Conservation (phyloP, 2,797 vertebrate species). For the Merluccius polli region DNA sequence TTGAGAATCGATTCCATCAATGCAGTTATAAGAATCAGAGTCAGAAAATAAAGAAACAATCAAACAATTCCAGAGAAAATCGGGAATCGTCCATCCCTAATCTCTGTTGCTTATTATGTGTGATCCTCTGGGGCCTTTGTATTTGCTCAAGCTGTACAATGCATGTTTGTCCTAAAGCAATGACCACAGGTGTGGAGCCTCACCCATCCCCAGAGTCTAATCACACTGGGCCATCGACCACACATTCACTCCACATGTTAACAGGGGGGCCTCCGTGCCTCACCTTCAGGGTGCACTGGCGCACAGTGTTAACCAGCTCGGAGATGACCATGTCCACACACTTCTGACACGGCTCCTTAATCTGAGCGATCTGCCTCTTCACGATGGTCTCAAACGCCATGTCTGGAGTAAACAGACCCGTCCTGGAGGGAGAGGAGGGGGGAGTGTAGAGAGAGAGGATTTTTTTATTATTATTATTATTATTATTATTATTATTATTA, state of each 20-base stretch:
- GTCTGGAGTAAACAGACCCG: constrained; percentile 94
- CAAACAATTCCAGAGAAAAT: no score
- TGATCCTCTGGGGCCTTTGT: background rate
- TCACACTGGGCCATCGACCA: no score
- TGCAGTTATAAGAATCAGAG: no score
- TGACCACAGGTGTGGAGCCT: no score
- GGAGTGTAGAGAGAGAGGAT: background rate
- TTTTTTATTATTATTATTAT: no score
- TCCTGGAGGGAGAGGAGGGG: constrained; percentile 70
- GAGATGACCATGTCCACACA: constrained; percentile 96
- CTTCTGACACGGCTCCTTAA: constrained; percentile 95
- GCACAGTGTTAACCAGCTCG: constrained; percentile 94
- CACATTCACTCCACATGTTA: background rate
- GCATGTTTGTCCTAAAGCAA: background rate
- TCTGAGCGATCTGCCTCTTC: constrained; percentile 94
- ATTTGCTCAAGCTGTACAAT: background rate
- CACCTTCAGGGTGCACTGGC: constrained; percentile 97
- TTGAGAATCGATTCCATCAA: no score
- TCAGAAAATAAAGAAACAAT: no score
- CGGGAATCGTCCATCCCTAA: no score
- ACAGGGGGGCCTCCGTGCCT: background rate
- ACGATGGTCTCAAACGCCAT: constrained; percentile 98
- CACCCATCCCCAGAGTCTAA: no score
- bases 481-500: no score
- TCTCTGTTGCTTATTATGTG: background rate